A percentile compares a stretch with the other conserved stretches of the same genome.
These are phyloP conservation scores for Arothron firmamentum DNA, from an alignment of 2,113 vertebrate species.

Conservation along the genomic window DNA sequence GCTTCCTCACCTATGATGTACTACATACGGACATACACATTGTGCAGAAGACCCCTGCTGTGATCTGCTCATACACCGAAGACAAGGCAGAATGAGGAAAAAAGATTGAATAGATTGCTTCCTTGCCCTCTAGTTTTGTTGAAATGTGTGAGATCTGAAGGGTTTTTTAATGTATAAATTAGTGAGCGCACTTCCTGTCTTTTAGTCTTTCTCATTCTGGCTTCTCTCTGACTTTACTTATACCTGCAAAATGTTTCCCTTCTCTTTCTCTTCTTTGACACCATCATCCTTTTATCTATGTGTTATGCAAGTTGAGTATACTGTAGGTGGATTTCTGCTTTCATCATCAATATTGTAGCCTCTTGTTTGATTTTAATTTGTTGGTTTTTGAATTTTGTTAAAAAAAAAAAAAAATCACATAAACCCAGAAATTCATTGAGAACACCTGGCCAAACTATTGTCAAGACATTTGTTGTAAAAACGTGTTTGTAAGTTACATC, in stretches of 20 bases:
- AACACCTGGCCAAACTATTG: background rate
- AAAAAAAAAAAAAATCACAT: background rate
- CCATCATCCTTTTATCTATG: too few species aligned
- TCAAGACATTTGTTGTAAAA: background rate
- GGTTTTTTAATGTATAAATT: constrained; percentile 68
- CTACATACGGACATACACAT: constrained; percentile 18
- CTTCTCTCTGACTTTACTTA: constrained; percentile 13
- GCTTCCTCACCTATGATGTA: background rate
- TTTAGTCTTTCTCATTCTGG: constrained; percentile 46
- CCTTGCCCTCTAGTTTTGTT: constrained; percentile 49
- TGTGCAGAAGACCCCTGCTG: constrained; percentile 33
- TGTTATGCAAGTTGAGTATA: constrained; percentile 31
- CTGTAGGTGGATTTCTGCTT: constrained; percentile 45
- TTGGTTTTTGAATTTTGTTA: constrained; percentile 10
- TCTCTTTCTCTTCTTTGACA: constrained; percentile 11
- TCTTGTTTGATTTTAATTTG: constrained; percentile 20
- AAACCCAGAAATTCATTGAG: constrained; percentile 7
- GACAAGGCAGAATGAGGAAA: constrained; percentile 44
- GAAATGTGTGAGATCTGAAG: constrained; percentile 60
- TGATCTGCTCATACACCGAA: constrained; percentile 43
- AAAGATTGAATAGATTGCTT: constrained; percentile 64
- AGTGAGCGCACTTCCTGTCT: constrained; percentile 47
- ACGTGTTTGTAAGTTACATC: background rate
- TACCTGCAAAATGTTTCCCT: background rate
- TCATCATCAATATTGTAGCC: constrained; percentile 33